phyloP scores from a whole-genome alignment of 2,888 invertebrate genomes.

The Parnassius glacialis region DNA sequence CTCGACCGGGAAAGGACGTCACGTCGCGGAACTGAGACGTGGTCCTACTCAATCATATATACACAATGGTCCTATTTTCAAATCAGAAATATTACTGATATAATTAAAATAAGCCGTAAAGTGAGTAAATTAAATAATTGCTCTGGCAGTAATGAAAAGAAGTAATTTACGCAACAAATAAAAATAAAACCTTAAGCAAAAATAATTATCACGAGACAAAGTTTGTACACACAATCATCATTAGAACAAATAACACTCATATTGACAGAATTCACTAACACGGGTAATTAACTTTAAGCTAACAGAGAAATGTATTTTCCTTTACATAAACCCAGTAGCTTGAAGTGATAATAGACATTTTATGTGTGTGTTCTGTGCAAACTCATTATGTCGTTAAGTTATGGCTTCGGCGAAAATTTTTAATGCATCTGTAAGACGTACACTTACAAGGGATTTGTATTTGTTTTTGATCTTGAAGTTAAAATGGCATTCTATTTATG shows the following conservation, averaged over 20 bases:
- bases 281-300: conserved; percentile 17
- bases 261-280: conserved; percentile 16
- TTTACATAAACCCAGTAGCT: conserved; percentile 23
- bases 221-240: background rate
- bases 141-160: too few relatives aligned
- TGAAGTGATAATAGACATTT: conserved; percentile 23
- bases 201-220: background rate
- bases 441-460: background rate
- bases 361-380: conserved; percentile 18
- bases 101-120: too few relatives aligned
- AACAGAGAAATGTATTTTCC: conserved; percentile 20
- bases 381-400: conserved; percentile 22
- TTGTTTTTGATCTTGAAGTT: background rate
- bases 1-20: too few relatives aligned
- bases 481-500: too few relatives aligned
- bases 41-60: too few relatives aligned
- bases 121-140: too few relatives aligned
- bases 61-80: too few relatives aligned
- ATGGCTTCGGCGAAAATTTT: conserved; percentile 20
- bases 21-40: too few relatives aligned
- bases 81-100: too few relatives aligned
- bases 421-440: conserved; percentile 6
- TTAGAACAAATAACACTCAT: too few relatives aligned
- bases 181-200: background rate
- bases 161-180: too few relatives aligned